Base-by-base conservation (phyloP, 2,888 invertebrate species). In the Urechis unicinctus region DNA sequence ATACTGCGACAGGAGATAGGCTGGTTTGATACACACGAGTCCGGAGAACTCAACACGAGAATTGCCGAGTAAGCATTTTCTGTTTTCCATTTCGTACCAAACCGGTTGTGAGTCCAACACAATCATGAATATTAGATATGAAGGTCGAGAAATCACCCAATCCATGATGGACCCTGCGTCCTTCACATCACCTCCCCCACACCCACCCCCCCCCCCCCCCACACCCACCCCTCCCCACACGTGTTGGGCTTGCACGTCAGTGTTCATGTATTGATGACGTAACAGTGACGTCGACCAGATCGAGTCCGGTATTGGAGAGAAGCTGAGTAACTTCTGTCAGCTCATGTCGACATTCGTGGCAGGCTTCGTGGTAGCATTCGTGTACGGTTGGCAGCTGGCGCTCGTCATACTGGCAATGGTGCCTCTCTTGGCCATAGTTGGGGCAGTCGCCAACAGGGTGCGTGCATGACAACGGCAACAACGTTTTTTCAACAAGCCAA, bases 361-460 rank as follows among this genome's bases (percentile, higher is more conserved):
- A 2, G 79, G 78, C 28, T 62, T 81, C 13, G 65, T 64, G 4
- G 74, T 80, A 57, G 77, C 78, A 5, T 78, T 81, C 63, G 66
- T 72, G 45, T 80, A 72, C 63, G 77, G 79, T 26, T 81, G 80
- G 80, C 72, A 79, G 57, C 68, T 80, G 66, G 78, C 80, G 1
- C 63, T 80, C 28, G 72, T 77, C 22, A 69, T 79, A 2, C 50
- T 79, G 4, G 74, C 68, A 3, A 69, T 72, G 21, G 70, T 79
- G 2, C 81, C 81, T 3, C 62, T 81, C 21, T 69, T 80, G 55
- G 61, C 74, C 45, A 41, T 73, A 4, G 72, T 71, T 26, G 36
- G 36, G 17, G 36, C 36, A 13, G 17, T 36, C 36, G 36, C 36
- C 9, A 36, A 36, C 36, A 36, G 17, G 36, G 36, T 36, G 36